These are phyloP conservation scores for Empis livida DNA, from an alignment of 2,888 invertebrate genomes.

Conservation along the genomic window DNA sequence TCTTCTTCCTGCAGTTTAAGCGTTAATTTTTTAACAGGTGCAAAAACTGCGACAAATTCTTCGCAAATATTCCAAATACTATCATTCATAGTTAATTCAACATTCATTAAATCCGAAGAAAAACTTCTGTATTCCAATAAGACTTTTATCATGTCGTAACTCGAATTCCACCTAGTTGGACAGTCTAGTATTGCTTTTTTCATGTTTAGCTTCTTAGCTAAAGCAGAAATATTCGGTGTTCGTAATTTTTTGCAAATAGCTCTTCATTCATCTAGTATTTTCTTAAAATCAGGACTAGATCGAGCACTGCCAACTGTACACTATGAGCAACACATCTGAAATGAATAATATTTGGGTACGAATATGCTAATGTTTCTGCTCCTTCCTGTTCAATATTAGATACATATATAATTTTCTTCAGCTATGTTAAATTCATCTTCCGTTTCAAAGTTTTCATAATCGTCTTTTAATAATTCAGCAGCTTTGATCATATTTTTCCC, in stretches of 20 bases:
- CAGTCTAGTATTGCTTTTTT: neutral
- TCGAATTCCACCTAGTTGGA: neutral
- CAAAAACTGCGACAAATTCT: neutral
- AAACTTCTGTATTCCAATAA: neutral
- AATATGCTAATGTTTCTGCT: neutral
- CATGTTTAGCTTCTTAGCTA: neutral
- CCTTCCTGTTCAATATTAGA: neutral
- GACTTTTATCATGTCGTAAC: neutral
- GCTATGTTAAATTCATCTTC: neutral
- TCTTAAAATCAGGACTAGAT: neutral
- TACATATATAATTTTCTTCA: neutral
- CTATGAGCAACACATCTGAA: neutral
- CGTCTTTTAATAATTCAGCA: neutral
- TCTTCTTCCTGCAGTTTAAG: neutral
- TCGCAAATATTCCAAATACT: neutral
- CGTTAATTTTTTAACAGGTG: neutral
- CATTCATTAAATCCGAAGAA: neutral
- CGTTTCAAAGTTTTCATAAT: neutral
- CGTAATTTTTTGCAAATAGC: neutral
- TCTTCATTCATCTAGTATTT: neutral
- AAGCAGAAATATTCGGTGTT: neutral
- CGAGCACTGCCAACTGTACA: neutral
- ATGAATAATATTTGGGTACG: neutral
- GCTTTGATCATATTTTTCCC: neutral
- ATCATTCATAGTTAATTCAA: neutral